Conservation (phyloP, 2,888 invertebrate species). For the Agrochola lychnidis region DNA sequence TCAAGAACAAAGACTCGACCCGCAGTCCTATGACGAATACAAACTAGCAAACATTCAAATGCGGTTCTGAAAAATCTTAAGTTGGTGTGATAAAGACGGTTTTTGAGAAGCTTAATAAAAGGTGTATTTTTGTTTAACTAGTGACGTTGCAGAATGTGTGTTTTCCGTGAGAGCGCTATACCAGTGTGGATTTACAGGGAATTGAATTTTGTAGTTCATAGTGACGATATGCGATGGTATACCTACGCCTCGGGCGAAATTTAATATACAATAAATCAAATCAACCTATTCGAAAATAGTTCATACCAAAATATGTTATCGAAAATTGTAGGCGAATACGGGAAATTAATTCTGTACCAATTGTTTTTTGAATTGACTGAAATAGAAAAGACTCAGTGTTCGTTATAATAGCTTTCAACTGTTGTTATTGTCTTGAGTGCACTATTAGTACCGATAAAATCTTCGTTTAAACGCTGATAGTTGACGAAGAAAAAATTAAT, state of each 20-base stretch:
- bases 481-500: neutral
- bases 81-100: slow-evolving; percentile 44
- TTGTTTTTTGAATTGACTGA: neutral
- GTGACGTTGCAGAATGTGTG: slow-evolving; percentile 75
- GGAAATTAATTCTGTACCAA: neutral
- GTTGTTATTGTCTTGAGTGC: neutral
- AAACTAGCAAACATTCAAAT: slow-evolving; percentile 68
- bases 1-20: slow-evolving; percentile 80
- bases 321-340: neutral
- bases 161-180: slow-evolving; percentile 71
- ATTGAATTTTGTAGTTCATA: slow-evolving; percentile 68
- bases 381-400: neutral
- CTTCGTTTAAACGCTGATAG: neutral
- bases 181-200: slow-evolving; percentile 65
- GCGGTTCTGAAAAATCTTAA: slow-evolving; percentile 51
- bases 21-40: slow-evolving; percentile 75
- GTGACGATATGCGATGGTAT: slow-evolving; percentile 10
- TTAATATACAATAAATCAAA: slow-evolving; percentile 21
- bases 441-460: neutral
- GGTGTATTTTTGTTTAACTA: slow-evolving; percentile 52
- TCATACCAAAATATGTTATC: neutral
- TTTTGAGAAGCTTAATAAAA: slow-evolving; percentile 45
- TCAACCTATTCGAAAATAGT: slow-evolving; percentile 7
- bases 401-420: neutral
- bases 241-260: neutral